Evolutionary conservation across 2,888 invertebrate species (phyloP).

Genomic region (Pseudoips prasinana): DNA sequence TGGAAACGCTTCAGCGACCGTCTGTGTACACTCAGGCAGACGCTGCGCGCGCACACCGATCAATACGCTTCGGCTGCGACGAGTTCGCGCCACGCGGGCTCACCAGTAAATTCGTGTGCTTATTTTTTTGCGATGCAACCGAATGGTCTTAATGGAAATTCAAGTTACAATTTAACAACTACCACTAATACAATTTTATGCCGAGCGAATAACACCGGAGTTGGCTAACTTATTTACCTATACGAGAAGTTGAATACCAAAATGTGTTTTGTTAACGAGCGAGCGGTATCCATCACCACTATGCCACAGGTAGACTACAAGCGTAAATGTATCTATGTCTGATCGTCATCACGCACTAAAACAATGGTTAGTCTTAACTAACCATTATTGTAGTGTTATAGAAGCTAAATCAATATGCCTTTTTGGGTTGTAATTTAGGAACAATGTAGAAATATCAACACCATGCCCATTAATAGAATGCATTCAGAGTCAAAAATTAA

Average conservation of each 20-base stretch:
- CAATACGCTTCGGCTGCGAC: constrained; percentile 70
- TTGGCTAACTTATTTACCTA: constrained; percentile 36
- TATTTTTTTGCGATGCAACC: constrained; percentile 59
- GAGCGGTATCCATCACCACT: constrained; percentile 6
- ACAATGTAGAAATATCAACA: too few species aligned
- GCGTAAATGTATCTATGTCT: too few species aligned
- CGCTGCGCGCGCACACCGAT: constrained; percentile 78
- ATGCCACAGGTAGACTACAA: not conserved
- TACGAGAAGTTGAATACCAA: constrained; percentile 43
- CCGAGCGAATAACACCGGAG: constrained; percentile 28
- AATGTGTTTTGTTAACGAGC: constrained; percentile 31
- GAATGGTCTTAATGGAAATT: constrained; percentile 49
- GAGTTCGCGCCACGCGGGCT: constrained; percentile 68
- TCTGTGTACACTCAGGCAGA: constrained; percentile 71
- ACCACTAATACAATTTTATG: constrained; percentile 39
- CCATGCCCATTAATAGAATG: too few species aligned
- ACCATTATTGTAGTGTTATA: too few species aligned
- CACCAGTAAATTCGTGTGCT: constrained; percentile 66
- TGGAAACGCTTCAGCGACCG: constrained; percentile 64
- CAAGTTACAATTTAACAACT: constrained; percentile 37
- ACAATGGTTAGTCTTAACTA: too few species aligned
- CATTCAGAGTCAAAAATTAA: too few species aligned
- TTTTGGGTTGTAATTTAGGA: too few species aligned
- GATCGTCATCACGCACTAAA: too few species aligned
- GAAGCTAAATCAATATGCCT: too few species aligned